phyloP scores from a whole-genome alignment of 1,140 invertebrate genomes.

The Phymorhynchus buccinoides region DNA sequence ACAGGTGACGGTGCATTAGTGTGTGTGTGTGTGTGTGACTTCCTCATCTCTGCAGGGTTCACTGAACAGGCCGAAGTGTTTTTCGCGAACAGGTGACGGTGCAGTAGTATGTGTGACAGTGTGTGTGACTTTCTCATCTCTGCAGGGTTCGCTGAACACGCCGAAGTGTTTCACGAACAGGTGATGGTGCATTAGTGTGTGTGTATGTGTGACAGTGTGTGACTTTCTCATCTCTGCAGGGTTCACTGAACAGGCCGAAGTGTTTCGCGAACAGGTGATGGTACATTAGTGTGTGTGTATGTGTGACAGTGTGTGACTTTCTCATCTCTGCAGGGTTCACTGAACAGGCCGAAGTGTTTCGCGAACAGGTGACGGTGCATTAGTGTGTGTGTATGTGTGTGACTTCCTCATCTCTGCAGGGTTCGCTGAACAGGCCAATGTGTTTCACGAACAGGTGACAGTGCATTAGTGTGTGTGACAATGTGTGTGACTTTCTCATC shows the following conservation, averaged over 20 bases:
- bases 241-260: constrained; percentile 81
- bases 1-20: constrained; percentile 77
- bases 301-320: constrained; percentile 79
- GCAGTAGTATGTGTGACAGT: neutral
- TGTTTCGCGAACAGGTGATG: constrained; percentile 85
- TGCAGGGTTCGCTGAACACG: no score
- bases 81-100: constrained; percentile 82
- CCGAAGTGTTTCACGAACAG: no score
- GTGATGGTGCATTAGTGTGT: no score
- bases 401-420: neutral
- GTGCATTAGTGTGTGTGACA: no score
- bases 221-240: constrained; percentile 84
- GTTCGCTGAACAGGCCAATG: no score
- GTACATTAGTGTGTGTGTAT: neutral
- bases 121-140: neutral
- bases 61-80: constrained; percentile 83
- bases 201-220: no score
- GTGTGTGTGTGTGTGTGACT: constrained; percentile 72
- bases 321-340: constrained; percentile 82
- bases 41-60: constrained; percentile 82
- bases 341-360: constrained; percentile 83
- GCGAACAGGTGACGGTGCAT: constrained; percentile 80
- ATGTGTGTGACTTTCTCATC: constrained; percentile 86
- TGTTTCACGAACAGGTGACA: no score
- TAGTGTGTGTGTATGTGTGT: constrained; percentile 1